Base-by-base conservation (phyloP, 1,140 invertebrate genomes). In the Pseudomyrmex pallidus region DNA sequence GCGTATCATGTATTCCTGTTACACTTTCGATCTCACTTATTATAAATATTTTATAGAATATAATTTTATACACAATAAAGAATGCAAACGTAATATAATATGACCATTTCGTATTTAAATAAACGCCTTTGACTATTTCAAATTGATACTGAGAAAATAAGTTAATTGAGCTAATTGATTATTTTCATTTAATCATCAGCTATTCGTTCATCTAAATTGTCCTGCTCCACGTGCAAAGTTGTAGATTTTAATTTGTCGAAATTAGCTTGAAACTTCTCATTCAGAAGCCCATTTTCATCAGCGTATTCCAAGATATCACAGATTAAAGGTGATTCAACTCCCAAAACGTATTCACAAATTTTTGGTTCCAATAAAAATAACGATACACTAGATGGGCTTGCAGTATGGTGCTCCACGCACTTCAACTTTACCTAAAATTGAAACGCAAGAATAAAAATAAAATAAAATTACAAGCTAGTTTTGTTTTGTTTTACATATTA, bases 321-420 rank as follows among this genome's bases (percentile, higher is more conserved):
- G 82, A 99, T 96, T 0, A 99, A 92, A 0, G 97, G 96, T 3
- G 98, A 98, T 93, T 99, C 98, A 0, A 99, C 97, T 17, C 97
- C 97, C 22, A 99, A 92, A 76, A 98, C 96, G 89, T 99, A 99
- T 93, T 99, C 97, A 91, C 98, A 99, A 15, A 97, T 97, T 92
- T 96, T 96, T 13, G 98, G 98, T 91, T 99, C 98, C 10, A 98
- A 91, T 17, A 99, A 94, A 93, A 98, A 99, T 56, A 99, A 94
- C 0, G 98, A 97, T 0, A 99, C 97, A 84, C 97, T 96, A 12
- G 96, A 96, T 17, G 96, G 95, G 90, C 95, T 96, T 50, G 93
- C 91, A 0, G 95, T 94, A 0, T 95, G 94, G 88, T 95, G 95
- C 52, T 96, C 96, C 0, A 96, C 93, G 93, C 98, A 99, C 93